Base-by-base conservation (phyloP, 2,113 vertebrate genomes). In the Dasypus novemcinctus region DNA sequence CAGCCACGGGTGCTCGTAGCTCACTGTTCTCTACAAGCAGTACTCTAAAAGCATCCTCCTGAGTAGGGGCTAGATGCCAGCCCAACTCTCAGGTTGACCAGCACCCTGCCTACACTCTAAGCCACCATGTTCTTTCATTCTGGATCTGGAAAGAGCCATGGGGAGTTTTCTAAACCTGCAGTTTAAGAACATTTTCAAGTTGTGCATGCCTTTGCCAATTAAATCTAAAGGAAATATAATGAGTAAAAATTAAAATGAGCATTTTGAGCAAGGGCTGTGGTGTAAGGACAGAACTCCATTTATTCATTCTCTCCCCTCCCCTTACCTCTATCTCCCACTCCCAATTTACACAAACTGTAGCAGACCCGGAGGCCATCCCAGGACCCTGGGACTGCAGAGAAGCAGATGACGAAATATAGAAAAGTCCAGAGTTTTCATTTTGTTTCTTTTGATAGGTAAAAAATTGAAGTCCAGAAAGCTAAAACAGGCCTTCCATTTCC, bases 261-360 rank as follows among this genome's bases (percentile, higher is more conserved):
- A 71, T 59, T 17, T 90, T 41, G 4, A 33, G 33, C 4, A 84
- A 61, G 11, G 25, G 57, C 20, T 8, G 14, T 5, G 43, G 36
- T 29, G 14, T 87, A 82, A 38, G 21, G 12, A 14, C 12, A 74
- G 63, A 41, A 59, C 4, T 61, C 52, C 17, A 59, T 9, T 29
- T n/a, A 4, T 38, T 81, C 64, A 57, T 23, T 68, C 66, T 59
- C 54, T 33, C 18, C 4, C 27, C 1, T 33, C 17, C 31, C 29
- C 13, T 41, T 17, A 1, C 29, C 0, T 2, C 17, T n/a, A 3
- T 5, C 3, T 17, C 5, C 10, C 1, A 1, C 5, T 52, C 31
- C 7, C 7, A 41, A 9, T 21, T 49, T n/a, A 12, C 27, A 49
- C 11, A 43, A 14, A 72, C 2, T n/a, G 13, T 21, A 23, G 38